Base-by-base conservation (phyloP, 2,888 invertebrate genomes). In the Orchesella flavescens region DNA sequence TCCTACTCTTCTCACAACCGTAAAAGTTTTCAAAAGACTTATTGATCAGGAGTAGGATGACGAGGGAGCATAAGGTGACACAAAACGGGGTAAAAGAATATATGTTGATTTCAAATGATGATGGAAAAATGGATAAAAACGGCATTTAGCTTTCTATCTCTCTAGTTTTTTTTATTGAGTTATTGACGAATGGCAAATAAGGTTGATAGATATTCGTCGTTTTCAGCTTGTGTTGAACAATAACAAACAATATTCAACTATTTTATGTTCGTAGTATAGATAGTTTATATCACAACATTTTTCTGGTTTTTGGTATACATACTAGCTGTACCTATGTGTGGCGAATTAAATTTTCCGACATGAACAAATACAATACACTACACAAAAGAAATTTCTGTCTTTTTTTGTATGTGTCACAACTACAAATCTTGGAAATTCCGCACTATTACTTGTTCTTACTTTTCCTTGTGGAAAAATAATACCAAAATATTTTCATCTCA, bases 291-390 rank as follows among this genome's bases (percentile, higher is more conserved):
- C 2, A 34, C 3, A 34, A 34, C 7, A 34, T 34, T 34, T 34
- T 2, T n/a, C n/a, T n/a, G n/a, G n/a, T n/a, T n/a, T n/a, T n/a
- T n/a, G n/a, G n/a, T n/a, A n/a, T n/a, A n/a, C n/a, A n/a, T n/a
- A n/a, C n/a, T n/a, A n/a, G n/a, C n/a, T 34, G 34, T 34, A 34
- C 34, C 53, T 15, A 24, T 21, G 57, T 34, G 49, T n/a, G 72
- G 34, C 7, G 15, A 23, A 77, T 57, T 78, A 78, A 71, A 78
- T 78, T 78, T 71, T 71, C 61, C 55, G n/a, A 59, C 55, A 44
- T 61, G 78, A 78, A 59, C 78, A 71, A 78, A 71, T 63, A 74
- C 78, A 78, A 77, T 77, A 57, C 57, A 76, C 19, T 49, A 59
- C 44, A 43, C 75, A 75, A 77, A 68, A 43, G 34, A 78, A 71